phyloP scores from a whole-genome alignment of 2,113 vertebrate genomes.

The Aegithalos caudatus region DNA sequence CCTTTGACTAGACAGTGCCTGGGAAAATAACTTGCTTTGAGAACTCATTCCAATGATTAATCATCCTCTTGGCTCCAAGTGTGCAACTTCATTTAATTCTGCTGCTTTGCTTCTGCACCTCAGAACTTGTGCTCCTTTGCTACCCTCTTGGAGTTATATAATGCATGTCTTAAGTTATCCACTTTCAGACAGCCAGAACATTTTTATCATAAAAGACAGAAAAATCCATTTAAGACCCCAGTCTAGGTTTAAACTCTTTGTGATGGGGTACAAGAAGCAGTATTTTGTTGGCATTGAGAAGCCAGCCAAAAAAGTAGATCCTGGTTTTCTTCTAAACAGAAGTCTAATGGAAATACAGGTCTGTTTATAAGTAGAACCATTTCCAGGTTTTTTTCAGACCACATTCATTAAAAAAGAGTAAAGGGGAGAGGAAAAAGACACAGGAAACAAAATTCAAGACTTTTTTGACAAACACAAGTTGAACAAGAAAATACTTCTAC shows the following conservation, averaged over 20 bases:
- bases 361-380: neutral
- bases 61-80: neutral
- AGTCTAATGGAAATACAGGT: neutral
- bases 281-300: neutral
- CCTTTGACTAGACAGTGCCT: neutral
- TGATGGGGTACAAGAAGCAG: neutral
- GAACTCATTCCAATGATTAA: neutral
- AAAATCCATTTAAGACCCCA: neutral
- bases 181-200: neutral
- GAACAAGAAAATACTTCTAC: neutral
- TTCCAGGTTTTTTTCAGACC: neutral
- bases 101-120: neutral
- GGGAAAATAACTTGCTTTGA: neutral
- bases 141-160: neutral
- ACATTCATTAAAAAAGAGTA: neutral
- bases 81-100: neutral
- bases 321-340: neutral
- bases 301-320: neutral
- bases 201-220: neutral
- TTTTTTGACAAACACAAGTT: neutral
- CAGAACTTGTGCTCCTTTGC: neutral
- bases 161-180: rapidly evolving
- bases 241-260: neutral
- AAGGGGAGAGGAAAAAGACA: neutral
- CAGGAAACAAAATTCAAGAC: neutral